Conservation (phyloP, 2,113 vertebrate genomes). For the Hassar affinis region DNA sequence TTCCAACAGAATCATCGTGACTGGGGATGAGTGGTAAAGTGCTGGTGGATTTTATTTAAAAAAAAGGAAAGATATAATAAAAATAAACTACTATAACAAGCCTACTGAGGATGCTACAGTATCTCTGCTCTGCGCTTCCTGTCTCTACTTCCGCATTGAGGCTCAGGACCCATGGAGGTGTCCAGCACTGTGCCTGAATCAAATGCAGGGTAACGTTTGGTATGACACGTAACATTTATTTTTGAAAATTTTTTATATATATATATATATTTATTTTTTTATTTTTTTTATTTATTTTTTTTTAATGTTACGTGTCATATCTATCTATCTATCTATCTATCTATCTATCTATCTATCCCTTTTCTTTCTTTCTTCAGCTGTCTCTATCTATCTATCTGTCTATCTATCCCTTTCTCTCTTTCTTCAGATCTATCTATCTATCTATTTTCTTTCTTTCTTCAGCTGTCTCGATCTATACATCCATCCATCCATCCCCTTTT, state of each 20-base stretch:
- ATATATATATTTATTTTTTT: background rate
- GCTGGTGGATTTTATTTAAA: background rate
- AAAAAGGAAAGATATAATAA: background rate
- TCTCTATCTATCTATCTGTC: too few relatives aligned
- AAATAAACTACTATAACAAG: background rate
- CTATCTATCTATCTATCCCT: too few relatives aligned
- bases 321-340: too few relatives aligned
- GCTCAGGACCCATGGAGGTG: constrained; percentile 23
- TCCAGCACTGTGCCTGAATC: constrained; percentile 37
- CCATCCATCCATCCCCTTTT: too few relatives aligned
- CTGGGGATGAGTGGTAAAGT: constrained; percentile 34
- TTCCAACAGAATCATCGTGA: constrained; percentile 95
- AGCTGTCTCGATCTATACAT: too few relatives aligned
- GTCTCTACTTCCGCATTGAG: constrained; percentile 49
- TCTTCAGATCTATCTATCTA: too few relatives aligned
- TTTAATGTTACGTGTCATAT: too few relatives aligned
- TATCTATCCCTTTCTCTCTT: too few relatives aligned
- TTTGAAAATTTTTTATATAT: too few relatives aligned
- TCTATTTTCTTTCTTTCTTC: too few relatives aligned
- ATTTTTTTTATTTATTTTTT: too few relatives aligned
- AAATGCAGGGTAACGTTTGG: background rate
- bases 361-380: too few relatives aligned
- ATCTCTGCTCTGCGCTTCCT: constrained; percentile 33
- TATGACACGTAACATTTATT: background rate
- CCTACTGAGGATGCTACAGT: constrained; percentile 4